Base-by-base conservation (phyloP, 2,888 invertebrate genomes). In the Malacosoma neustria region DNA sequence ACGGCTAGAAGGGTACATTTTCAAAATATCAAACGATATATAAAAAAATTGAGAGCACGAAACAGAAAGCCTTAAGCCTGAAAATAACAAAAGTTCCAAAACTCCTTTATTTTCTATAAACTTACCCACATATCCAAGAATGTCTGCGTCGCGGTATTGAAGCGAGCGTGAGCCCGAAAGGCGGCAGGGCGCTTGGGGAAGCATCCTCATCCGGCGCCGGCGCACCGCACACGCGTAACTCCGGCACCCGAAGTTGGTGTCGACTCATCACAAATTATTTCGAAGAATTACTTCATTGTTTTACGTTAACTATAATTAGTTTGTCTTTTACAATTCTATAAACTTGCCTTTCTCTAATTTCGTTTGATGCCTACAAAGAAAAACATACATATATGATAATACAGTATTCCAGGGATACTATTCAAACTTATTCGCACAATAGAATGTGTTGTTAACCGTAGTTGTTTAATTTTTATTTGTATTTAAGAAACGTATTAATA, bases 91-190 rank as follows among this genome's bases (percentile, higher is more conserved):
- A n/a, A n/a, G n/a, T n/a, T n/a, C n/a, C n/a, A n/a, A n/a, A n/a
- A n/a, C n/a, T n/a, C n/a, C n/a, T n/a, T n/a, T n/a, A n/a, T n/a
- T n/a, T n/a, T n/a, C n/a, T n/a, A n/a, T n/a, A n/a, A 9, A 61
- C 91, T 90, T 77, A 92, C 92, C 92, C 86, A 69, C 92, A 92
- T 64, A 92, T 92, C 92, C 92, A 92, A 45, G 92, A 92, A 70
- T 92, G 92, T 48, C 92, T 79, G 36, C 92, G 86, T 39, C 91
- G 80, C 13, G 91, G 90, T 58, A 87, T 87, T 31, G 73, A 80
- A 29, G 86, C 75, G 29, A 87, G 82, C n/a, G 87, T 86, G 35
- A 88, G 85, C 1, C 67, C 77, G 50, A 74, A 81, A 42, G 74
- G 84, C 36, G 76, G 84, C 49, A 73, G 62, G 33, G 75, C 79